A percentile compares a stretch with the other conserved stretches of the same genome.
These are phyloP conservation scores for Paradisaea rubra DNA, from an alignment of 2,113 vertebrate species.

Conservation along the genomic window DNA sequence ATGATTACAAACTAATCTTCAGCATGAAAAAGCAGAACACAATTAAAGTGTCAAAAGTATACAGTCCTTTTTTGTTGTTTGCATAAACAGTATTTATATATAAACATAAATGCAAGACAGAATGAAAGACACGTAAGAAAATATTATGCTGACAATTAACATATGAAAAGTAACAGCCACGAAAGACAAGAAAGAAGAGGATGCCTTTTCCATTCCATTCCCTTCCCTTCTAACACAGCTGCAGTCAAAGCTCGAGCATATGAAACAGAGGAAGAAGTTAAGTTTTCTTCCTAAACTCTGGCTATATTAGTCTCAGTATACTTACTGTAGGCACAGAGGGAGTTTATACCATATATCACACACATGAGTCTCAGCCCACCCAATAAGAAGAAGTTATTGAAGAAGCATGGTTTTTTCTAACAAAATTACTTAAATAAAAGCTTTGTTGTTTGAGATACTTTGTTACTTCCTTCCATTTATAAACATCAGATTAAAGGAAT, in stretches of 20 bases:
- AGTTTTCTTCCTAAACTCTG: not conserved
- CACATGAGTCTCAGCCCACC: not conserved
- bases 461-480: not conserved
- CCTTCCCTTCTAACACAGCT: not conserved
- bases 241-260: not conserved
- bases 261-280: not conserved
- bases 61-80: not conserved
- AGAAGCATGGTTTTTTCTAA: fast-evolving
- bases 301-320: not conserved
- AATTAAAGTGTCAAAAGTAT: not conserved
- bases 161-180: not conserved
- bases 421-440: not conserved
- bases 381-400: not conserved
- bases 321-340: not conserved
- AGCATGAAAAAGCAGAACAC: not conserved
- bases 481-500: not conserved
- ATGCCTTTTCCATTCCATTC: not conserved
- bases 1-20: not conserved
- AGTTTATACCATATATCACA: not conserved
- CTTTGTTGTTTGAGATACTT: not conserved
- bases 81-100: not conserved
- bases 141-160: not conserved
- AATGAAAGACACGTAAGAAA: not conserved
- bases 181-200: not conserved
- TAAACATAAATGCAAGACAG: not conserved